Conservation (phyloP, 2,113 vertebrate species). For the Eulacestoma nigropectus region DNA sequence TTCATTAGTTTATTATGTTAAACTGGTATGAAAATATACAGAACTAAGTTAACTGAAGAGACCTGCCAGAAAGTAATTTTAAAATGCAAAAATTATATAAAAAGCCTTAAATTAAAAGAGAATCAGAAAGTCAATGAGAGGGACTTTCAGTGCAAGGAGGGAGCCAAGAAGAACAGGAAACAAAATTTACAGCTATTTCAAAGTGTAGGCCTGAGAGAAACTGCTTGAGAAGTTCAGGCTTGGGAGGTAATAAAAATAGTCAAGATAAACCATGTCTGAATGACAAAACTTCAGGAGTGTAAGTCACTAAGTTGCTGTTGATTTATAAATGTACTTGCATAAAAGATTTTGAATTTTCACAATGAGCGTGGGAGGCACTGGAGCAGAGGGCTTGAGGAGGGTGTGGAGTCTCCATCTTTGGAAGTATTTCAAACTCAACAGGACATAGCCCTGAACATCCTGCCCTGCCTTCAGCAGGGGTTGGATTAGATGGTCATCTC, state of each 20-base stretch:
- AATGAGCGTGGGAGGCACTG: background rate
- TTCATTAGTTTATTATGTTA: background rate
- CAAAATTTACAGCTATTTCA: background rate
- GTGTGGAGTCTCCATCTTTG: background rate
- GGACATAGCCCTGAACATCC: background rate
- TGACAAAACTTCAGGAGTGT: background rate
- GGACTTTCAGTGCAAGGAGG: background rate
- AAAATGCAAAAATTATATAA: background rate
- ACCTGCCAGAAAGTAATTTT: background rate
- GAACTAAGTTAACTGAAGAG: background rate
- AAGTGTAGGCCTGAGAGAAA: background rate
- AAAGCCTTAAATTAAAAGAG: background rate
- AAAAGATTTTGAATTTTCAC: background rate
- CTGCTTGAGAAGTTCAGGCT: background rate
- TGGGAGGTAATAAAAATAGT: background rate
- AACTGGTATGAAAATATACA: background rate
- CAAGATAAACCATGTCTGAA: background rate
- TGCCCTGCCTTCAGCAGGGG: fast-evolving
- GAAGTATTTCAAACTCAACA: background rate
- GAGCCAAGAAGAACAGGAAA: background rate
- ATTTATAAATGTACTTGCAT: background rate
- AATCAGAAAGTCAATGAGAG: background rate
- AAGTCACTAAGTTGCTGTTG: background rate
- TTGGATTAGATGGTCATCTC: background rate
- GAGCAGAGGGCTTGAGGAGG: background rate